These are phyloP conservation scores for Aegotheles bennettii DNA, from an alignment of 2,113 vertebrate genomes.

Conservation along the genomic window DNA sequence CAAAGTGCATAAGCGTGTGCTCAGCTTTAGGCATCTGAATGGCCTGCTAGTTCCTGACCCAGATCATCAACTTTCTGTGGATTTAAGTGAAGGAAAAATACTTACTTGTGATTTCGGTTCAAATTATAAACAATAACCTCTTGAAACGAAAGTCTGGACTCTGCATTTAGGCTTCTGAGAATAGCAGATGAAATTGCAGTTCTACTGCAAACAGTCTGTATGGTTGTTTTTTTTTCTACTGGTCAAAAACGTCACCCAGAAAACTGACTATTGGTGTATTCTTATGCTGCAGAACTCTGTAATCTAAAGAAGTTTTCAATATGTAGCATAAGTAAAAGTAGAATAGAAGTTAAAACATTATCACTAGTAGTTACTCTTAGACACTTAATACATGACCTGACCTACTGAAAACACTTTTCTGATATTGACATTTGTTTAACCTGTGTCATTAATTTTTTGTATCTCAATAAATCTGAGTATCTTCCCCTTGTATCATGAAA, in stretches of 20 bases:
- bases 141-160: background rate
- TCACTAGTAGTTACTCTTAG: background rate
- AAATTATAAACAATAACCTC: background rate
- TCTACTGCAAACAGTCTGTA: background rate
- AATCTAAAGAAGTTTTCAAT: background rate
- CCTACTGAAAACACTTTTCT: conserved; percentile 54
- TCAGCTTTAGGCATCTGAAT: background rate
- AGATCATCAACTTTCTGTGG: background rate
- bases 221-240: background rate
- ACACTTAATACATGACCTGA: conserved; percentile 2
- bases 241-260: background rate
- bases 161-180: background rate
- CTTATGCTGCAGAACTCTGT: background rate
- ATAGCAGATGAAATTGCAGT: background rate
- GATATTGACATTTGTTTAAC: conserved; percentile 71
- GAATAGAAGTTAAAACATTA: background rate
- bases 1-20: background rate
- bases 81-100: background rate
- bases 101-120: background rate
- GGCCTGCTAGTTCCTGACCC: background rate
- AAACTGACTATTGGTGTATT: background rate
- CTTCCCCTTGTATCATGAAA: conserved; percentile 54
- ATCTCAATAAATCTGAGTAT: conserved; percentile 66
- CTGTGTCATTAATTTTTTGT: conserved; percentile 60
- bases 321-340: background rate